Percentiles rank a stretch among this genome's conserved stretches.
Conservation (phyloP, 1,140 invertebrate species). For the Philaenus spumarius region DNA sequence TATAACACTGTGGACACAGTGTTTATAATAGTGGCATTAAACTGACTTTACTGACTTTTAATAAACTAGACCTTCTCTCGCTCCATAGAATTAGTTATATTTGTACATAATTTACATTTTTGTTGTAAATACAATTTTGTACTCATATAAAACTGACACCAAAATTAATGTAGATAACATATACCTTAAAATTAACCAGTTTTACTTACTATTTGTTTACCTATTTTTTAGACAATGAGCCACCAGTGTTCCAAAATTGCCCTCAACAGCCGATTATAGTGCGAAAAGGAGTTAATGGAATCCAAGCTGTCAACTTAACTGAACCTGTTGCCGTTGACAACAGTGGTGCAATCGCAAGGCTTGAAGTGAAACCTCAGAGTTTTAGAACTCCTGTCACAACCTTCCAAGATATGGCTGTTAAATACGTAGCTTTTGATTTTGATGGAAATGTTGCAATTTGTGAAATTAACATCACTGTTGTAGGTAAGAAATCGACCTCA, state of each 20-base stretch:
- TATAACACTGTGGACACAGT: too few species aligned
- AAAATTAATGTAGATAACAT: too few species aligned
- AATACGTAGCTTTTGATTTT: conserved; percentile 94
- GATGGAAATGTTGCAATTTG: conserved; percentile 97
- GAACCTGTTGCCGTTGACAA: conserved; percentile 91
- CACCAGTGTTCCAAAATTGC: conserved; percentile 93
- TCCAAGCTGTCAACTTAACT: conserved; percentile 85
- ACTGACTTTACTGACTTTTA: too few species aligned
- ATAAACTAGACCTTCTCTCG: too few species aligned
- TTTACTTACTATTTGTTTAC: too few species aligned
- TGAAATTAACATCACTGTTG: conserved; percentile 90
- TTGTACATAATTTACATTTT: too few species aligned
- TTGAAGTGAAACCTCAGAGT: conserved; percentile 85
- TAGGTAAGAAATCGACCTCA: conserved; percentile 45
- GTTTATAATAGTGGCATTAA: too few species aligned
- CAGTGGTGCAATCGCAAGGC: conserved; percentile 84
- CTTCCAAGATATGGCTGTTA: conserved; percentile 86
- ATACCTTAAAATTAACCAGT: too few species aligned
- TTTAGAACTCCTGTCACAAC: conserved; percentile 84
- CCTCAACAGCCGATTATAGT: conserved; percentile 87
- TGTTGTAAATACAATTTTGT: too few species aligned
- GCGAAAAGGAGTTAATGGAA: conserved; percentile 74
- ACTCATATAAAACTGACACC: too few species aligned
- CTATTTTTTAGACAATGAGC: conserved; percentile 87
- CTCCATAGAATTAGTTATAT: too few species aligned